These are phyloP conservation scores for Neoascia interrupta DNA, from an alignment of 2,888 invertebrate genomes.

Conservation along the genomic window DNA sequence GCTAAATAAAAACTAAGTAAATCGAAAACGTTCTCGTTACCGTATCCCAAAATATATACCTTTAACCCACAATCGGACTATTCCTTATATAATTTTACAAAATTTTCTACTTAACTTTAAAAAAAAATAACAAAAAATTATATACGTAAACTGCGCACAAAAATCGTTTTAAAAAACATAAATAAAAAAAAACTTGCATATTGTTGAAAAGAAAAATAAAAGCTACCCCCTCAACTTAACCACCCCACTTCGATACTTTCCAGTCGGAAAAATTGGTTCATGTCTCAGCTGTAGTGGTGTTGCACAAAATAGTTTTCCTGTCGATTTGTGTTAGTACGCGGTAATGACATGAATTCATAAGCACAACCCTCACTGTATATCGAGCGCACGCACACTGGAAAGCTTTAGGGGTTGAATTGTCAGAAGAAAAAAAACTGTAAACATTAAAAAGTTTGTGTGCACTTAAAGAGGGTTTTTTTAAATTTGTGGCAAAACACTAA, in stretches of 20 bases:
- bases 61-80: conserved; percentile 23
- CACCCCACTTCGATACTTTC: conserved; percentile 21
- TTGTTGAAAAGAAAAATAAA: conserved; percentile 47
- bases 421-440: neutral
- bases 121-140: neutral
- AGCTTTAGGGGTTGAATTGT: neutral
- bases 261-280: conserved; percentile 51
- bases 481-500: conserved; percentile 38
- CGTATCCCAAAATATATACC: conserved; percentile 13
- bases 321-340: conserved; percentile 44
- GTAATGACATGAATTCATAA: conserved; percentile 65
- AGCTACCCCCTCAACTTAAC: conserved; percentile 15
- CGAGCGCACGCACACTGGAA: conserved; percentile 34
- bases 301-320: conserved; percentile 43
- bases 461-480: neutral
- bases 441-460: neutral
- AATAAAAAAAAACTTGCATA: conserved; percentile 32
- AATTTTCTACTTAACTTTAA: conserved; percentile 46
- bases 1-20: conserved; percentile 35
- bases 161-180: conserved; percentile 28
- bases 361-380: conserved; percentile 23
- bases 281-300: conserved; percentile 61
- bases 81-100: conserved; percentile 62
- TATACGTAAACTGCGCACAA: conserved; percentile 48
- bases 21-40: conserved; percentile 29